These are phyloP conservation scores for Periparus ater DNA, from an alignment of 2,797 vertebrate genomes.

Conservation along the genomic window DNA sequence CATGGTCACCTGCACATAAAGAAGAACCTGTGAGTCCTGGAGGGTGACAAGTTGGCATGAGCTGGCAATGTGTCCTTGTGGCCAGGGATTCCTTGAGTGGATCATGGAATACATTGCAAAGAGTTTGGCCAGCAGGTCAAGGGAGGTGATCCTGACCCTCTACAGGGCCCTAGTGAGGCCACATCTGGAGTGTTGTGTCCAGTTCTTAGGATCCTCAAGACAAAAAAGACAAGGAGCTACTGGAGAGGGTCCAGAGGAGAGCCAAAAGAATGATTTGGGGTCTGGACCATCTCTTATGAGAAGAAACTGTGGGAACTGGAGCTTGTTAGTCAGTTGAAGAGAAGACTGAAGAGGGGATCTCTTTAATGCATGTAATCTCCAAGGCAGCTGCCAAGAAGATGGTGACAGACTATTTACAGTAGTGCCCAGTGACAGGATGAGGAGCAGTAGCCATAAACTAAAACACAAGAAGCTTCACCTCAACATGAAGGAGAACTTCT, in stretches of 20 bases:
- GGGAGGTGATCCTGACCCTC: background rate
- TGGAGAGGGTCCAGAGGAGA: background rate
- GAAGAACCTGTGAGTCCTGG: background rate
- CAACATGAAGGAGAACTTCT: background rate
- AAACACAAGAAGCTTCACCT: background rate
- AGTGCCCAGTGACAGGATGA: background rate
- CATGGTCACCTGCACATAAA: rapidly evolving
- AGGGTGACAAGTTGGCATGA: background rate
- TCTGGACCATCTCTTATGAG: background rate
- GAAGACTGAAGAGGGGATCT: background rate
- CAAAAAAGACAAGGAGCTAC: background rate
- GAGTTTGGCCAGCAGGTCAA: background rate
- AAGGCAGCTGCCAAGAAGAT: rapidly evolving
- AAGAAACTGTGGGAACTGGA: background rate
- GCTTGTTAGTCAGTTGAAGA: background rate
- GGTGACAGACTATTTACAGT: background rate
- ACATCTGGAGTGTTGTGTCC: background rate
- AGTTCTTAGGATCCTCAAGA: background rate
- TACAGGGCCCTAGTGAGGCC: background rate
- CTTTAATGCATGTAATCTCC: background rate
- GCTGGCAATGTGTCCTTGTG: background rate
- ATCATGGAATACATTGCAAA: background rate
- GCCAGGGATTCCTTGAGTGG: background rate
- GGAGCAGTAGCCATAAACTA: background rate
- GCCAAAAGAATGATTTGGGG: background rate